These are phyloP conservation scores for Corvus moneduloides DNA, from an alignment of 2,113 vertebrate genomes.

Conservation along the genomic window DNA sequence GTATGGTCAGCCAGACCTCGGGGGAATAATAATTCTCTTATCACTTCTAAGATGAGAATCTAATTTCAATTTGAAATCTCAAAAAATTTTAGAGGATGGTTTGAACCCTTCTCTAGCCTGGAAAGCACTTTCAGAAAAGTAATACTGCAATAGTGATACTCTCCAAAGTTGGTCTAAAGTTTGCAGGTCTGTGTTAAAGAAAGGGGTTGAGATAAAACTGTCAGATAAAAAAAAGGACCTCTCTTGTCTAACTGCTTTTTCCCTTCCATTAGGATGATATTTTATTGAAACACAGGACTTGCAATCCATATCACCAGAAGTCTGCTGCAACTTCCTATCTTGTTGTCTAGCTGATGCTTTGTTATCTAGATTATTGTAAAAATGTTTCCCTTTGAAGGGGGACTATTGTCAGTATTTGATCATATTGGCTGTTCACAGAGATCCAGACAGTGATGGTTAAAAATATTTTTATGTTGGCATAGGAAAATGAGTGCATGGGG, in stretches of 20 bases:
- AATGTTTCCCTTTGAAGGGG: neutral
- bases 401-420: neutral
- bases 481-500: neutral
- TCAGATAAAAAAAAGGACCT: neutral
- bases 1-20: neutral
- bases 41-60: neutral
- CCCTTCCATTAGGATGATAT: neutral
- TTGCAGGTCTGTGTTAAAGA: neutral
- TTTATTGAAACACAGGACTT: neutral
- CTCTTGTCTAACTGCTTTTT: neutral
- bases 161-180: neutral
- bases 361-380: neutral
- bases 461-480: neutral
- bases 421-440: neutral
- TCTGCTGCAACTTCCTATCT: neutral
- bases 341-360: neutral
- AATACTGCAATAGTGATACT: neutral
- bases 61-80: neutral
- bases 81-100: neutral
- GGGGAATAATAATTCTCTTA: neutral
- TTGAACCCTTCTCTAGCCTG: neutral
- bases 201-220: neutral
- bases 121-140: constrained; percentile 6
- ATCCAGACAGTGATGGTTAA: neutral
- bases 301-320: neutral